phyloP scores from a whole-genome alignment of 92 coral and sea anemone genomes.

The Pocillopora grandis region DNA sequence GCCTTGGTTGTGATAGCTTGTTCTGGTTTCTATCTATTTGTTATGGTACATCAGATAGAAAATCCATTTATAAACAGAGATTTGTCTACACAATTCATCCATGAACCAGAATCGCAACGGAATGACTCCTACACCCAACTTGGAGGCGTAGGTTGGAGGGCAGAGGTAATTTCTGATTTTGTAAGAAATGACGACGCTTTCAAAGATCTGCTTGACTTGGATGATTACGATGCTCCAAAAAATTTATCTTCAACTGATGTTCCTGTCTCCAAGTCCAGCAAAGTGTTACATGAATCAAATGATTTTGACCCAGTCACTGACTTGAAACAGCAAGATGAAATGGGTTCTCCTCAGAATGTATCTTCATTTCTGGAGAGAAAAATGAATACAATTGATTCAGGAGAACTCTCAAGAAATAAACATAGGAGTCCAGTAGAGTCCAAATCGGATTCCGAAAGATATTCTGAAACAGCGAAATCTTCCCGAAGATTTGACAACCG shows the following conservation, averaged over 20 bases:
- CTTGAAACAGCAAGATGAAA: not conserved
- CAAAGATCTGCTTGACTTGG: not conserved
- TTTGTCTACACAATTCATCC: not conserved
- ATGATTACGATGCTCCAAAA: not conserved
- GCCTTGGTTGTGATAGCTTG: not conserved
- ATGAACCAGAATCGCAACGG: not conserved
- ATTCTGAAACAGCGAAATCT: not conserved
- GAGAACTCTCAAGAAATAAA: not conserved
- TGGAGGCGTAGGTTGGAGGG: not conserved
- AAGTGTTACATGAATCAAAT: not conserved
- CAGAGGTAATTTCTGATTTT: not conserved
- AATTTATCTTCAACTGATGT: not conserved
- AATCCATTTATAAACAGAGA: not conserved
- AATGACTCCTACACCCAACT: not conserved
- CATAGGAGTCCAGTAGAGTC: not conserved
- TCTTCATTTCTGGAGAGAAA: not conserved
- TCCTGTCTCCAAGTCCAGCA: not conserved
- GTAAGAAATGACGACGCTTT: constrained; percentile 12
- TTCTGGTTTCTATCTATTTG: constrained; percentile 3
- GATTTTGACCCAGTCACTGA: not conserved
- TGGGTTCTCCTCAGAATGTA: not conserved
- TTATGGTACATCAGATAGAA: constrained; percentile 23
- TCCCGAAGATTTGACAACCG: not conserved
- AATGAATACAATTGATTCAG: not conserved
- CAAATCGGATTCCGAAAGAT: not conserved